Evolutionary conservation across 1,140 invertebrate species (phyloP).

Genomic region (Sipha flava): DNA sequence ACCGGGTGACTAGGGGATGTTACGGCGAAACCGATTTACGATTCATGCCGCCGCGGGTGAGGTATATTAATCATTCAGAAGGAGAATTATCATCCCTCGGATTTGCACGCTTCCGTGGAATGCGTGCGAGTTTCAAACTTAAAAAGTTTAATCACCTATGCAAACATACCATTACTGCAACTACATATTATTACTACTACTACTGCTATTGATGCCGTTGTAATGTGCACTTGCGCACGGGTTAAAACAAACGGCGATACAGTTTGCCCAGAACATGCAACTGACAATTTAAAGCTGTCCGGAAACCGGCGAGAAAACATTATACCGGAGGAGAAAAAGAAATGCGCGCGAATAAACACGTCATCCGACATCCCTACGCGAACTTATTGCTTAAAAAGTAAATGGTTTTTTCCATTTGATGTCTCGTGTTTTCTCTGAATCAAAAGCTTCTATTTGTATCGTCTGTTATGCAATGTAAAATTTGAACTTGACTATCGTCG

Average conservation of each 20-base stretch:
- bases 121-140: not conserved
- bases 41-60: not conserved
- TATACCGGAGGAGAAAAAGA: not conserved
- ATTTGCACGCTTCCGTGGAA: not conserved
- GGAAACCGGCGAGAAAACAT: not conserved
- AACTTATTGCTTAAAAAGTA: no score
- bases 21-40: constrained; percentile 16
- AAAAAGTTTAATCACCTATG: not conserved
- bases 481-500: no score
- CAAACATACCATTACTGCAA: not conserved
- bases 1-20: not conserved
- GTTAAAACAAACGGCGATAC: not conserved
- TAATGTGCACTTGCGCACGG: no score
- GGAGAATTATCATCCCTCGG: constrained; percentile 8
- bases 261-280: not conserved
- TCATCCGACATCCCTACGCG: not conserved
- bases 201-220: no score
- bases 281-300: not conserved
- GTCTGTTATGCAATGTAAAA: no score
- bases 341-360: not conserved
- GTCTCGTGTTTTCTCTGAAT: no score
- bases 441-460: no score
- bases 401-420: no score
- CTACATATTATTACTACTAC: no score
- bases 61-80: constrained; percentile 22